These are phyloP conservation scores for Pristis pectinata DNA, from an alignment of 2,797 vertebrate genomes.

Conservation along the genomic window DNA sequence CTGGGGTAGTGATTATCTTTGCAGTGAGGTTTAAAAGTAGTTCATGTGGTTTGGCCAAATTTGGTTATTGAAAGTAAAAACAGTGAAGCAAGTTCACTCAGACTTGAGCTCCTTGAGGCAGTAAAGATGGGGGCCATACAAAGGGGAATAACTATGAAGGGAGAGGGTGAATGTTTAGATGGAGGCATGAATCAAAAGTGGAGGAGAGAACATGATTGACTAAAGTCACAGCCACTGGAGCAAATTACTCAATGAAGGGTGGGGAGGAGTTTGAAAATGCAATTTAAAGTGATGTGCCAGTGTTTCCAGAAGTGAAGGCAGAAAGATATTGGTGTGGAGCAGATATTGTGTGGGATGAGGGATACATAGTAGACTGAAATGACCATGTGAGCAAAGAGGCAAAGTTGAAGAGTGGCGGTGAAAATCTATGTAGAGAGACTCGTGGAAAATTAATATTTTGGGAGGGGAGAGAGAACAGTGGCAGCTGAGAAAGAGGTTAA, in stretches of 20 bases:
- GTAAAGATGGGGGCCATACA: not conserved
- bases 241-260: too few species aligned
- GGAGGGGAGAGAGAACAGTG: not conserved
- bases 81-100: not conserved
- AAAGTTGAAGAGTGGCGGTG: not conserved
- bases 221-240: too few species aligned
- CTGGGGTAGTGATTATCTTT: not conserved
- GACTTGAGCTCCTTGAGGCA: not conserved
- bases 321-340: not conserved
- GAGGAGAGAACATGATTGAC: not conserved
- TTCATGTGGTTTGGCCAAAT: not conserved
- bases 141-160: not conserved
- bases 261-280: too few species aligned
- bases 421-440: not conserved
- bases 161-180: not conserved
- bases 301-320: not conserved
- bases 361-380: not conserved
- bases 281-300: not conserved
- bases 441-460: not conserved
- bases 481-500: not conserved
- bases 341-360: not conserved
- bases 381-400: not conserved
- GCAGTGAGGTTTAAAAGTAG: not conserved
- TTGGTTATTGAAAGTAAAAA: not conserved
- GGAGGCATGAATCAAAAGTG: not conserved